Percentiles rank a stretch among this genome's conserved stretches.
These are phyloP conservation scores for Etheostoma spectabile DNA, from an alignment of 2,113 vertebrate genomes.

Conservation along the genomic window DNA sequence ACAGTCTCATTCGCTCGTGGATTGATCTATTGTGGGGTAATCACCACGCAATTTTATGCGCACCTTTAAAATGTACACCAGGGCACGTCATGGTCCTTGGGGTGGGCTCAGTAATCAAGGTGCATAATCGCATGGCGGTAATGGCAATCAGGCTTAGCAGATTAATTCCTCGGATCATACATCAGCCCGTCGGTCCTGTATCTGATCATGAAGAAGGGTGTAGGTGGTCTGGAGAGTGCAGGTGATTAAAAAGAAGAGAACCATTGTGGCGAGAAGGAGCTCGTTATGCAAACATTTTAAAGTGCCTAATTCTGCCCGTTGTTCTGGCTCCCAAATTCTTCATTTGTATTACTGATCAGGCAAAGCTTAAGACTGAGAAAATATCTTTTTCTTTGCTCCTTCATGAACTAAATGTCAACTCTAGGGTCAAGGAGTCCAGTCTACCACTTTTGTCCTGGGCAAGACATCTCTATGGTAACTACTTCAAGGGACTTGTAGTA, in stretches of 20 bases:
- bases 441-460: slow-evolving; percentile 59
- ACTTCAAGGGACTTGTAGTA: slow-evolving; percentile 58
- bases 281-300: slow-evolving; percentile 86
- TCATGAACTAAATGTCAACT: slow-evolving; percentile 76
- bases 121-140: slow-evolving; percentile 85
- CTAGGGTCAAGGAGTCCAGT: slow-evolving; percentile 75
- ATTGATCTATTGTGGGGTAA: slow-evolving; percentile 85
- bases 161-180: slow-evolving; percentile 85
- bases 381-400: slow-evolving; percentile 63
- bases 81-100: slow-evolving; percentile 80
- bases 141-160: slow-evolving; percentile 85
- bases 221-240: slow-evolving; percentile 88
- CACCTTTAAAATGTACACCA: slow-evolving; percentile 81
- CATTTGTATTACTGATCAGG: slow-evolving; percentile 78
- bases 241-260: slow-evolving; percentile 86
- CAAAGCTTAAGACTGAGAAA: slow-evolving; percentile 47
- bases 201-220: slow-evolving; percentile 87
- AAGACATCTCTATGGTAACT: slow-evolving; percentile 81
- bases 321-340: slow-evolving; percentile 77
- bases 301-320: slow-evolving; percentile 82
- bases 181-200: slow-evolving; percentile 75
- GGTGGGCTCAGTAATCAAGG: slow-evolving; percentile 86
- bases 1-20: slow-evolving; percentile 73
- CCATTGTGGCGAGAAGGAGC: slow-evolving; percentile 76
- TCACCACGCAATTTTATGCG: slow-evolving; percentile 86